Conservation (phyloP, 2,113 vertebrate genomes). For the Raja brachyura region DNA sequence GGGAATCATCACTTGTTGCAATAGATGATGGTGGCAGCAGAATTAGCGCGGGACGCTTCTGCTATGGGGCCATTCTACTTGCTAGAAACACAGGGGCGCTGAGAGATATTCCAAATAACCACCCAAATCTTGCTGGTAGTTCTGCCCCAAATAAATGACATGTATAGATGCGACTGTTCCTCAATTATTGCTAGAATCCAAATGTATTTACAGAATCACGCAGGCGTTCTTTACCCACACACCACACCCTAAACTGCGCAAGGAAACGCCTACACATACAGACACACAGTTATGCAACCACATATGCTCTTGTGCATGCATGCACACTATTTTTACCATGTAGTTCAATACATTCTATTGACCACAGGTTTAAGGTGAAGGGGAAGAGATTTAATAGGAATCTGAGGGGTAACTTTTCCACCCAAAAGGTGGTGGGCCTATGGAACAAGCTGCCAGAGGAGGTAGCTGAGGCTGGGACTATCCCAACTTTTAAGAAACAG, state of each 20-base stretch:
- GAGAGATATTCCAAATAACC: neutral
- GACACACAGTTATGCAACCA: too few species aligned
- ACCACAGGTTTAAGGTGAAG: too few species aligned
- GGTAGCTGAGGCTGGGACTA: too few species aligned
- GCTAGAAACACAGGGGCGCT: neutral
- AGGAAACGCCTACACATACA: neutral
- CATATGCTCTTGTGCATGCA: too few species aligned
- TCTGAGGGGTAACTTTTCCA: too few species aligned
- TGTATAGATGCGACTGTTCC: neutral
- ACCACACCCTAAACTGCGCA: neutral
- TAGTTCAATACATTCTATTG: neutral
- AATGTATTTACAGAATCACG: neutral
- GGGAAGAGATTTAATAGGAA: too few species aligned
- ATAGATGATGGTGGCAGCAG: too few species aligned
- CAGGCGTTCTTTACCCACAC: neutral
- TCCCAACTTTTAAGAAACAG: too few species aligned
- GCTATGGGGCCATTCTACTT: neutral
- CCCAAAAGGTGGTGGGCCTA: too few species aligned
- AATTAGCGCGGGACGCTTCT: too few species aligned
- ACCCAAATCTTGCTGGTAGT: neutral
- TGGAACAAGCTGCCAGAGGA: too few species aligned
- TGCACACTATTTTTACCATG: neutral
- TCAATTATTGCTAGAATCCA: neutral
- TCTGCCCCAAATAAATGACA: neutral
- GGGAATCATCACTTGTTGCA: too few species aligned